phyloP scores from a whole-genome alignment of 2,113 vertebrate species.

The Paralichthys olivaceus region DNA sequence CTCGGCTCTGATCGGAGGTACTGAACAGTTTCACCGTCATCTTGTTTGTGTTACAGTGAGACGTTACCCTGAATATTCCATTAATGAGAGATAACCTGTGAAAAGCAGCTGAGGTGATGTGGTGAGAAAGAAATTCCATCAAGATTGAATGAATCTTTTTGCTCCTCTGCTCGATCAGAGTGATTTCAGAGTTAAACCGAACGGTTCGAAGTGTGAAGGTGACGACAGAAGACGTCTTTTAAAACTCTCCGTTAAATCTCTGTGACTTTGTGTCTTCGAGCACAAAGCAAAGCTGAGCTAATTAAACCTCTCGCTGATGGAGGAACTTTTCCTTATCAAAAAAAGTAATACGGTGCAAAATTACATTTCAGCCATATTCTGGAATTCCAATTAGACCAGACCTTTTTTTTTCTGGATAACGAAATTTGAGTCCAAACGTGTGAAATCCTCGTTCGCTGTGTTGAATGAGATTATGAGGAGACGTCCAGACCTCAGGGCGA shows the following conservation, averaged over 20 bases:
- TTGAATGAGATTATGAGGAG: slow-evolving; percentile 38
- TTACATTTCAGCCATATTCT: slow-evolving; percentile 58
- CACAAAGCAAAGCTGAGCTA: slow-evolving; percentile 60
- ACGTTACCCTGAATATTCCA: background rate
- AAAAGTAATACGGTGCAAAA: slow-evolving; percentile 62
- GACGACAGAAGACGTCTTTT: slow-evolving; percentile 1
- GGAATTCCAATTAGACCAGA: slow-evolving; percentile 61
- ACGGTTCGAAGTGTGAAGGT: background rate
- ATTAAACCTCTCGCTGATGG: slow-evolving; percentile 62
- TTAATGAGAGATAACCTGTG: background rate
- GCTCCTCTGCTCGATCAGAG: background rate
- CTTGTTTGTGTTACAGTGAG: slow-evolving; percentile 1
- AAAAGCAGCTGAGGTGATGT: background rate
- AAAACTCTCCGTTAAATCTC: slow-evolving; percentile 37
- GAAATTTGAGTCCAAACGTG: slow-evolving; percentile 44
- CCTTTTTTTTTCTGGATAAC: slow-evolving; percentile 44
- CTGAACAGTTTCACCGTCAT: slow-evolving; percentile 1
- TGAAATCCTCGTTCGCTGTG: slow-evolving; percentile 11
- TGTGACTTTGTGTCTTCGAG: slow-evolving; percentile 25
- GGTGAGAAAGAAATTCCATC: slow-evolving; percentile 8
- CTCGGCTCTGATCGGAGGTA: slow-evolving; percentile 96
- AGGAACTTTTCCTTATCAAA: slow-evolving; percentile 31
- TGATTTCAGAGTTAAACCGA: slow-evolving; percentile 9
- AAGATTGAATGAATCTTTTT: too few species aligned
- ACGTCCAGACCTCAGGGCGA: slow-evolving; percentile 5